Base-by-base conservation (phyloP, 1,140 invertebrate species). In the Apis dorsata region DNA sequence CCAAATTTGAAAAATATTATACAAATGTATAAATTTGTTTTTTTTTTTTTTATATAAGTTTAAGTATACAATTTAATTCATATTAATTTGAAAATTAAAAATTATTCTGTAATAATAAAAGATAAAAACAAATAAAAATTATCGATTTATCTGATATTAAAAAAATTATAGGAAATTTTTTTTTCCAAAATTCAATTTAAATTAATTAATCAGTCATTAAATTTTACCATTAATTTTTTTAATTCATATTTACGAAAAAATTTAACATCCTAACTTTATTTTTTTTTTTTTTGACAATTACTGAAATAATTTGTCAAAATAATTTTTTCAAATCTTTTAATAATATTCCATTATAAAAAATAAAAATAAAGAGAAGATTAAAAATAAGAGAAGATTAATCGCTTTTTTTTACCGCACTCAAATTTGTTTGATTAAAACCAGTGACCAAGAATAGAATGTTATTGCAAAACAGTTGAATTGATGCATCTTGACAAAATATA, bases 361-460 rank as follows among this genome's bases (percentile, higher is more conserved):
- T 24, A 24, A 24, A 24, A 24, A 24, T 24, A n/a, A 8, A 24
- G 15, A 44, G 12, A 53, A 53, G 12, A 24, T 74, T 19, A 28
- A 53, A 49, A 60, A 19, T 44, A 8, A 24, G 15, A 44, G 12
- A 53, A 53, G 12, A 24, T 74, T 19, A 28, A 53, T 34, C 5
- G 0, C 21, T 17, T 51, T 2, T 21, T 55, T 59, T 65, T 77
- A 94, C 94, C 84, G 89, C 91, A 53, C 93, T 89, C 44, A 94
- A 86, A 81, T 95, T 94, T 21, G 94, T 92, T 13, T 92, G 92
- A 84, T 94, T 93, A 84, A 93, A 95, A 49, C 96, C 96, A 69
- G 93, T 93, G 0, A 96, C 89, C 65, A 96, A 88, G 87, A 96
- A 96, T 21, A 96, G 85, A 19, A 95, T 91, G 86, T 95, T 95